Evolutionary conservation across 2,888 invertebrate genomes (phyloP).

Genomic region (Scaptomyza reducta): DNA sequence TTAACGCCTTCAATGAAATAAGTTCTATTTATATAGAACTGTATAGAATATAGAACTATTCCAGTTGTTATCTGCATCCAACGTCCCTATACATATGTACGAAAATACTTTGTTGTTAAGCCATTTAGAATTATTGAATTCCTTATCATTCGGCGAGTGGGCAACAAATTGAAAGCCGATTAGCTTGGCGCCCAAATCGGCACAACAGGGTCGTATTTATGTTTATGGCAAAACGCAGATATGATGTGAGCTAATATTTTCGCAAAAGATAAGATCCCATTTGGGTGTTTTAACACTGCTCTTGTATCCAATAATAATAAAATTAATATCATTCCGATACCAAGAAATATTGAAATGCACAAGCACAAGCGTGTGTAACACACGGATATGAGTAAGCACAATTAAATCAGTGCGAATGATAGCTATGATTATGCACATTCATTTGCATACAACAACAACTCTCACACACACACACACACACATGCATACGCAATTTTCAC

Average conservation of each 20-base stretch:
- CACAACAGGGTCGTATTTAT: constrained; percentile 10
- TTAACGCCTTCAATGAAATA: not conserved
- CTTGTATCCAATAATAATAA: no score
- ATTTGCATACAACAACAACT: not conserved
- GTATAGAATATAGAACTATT: not conserved
- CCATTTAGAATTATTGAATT: constrained; percentile 8
- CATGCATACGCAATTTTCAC: not conserved
- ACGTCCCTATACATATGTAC: not conserved
- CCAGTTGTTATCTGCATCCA: not conserved
- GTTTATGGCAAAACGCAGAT: constrained; percentile 8
- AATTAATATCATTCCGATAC: not conserved
- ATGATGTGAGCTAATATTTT: constrained; percentile 4
- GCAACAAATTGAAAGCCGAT: constrained; percentile 35
- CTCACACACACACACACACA: not conserved
- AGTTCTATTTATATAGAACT: not conserved
- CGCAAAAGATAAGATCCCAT: not conserved
- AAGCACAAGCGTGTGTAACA: not conserved
- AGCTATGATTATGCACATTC: not conserved
- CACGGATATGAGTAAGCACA: not conserved
- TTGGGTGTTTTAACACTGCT: no score
- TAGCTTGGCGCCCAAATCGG: constrained; percentile 17
- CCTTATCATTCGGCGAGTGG: constrained; percentile 34
- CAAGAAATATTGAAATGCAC: not conserved
- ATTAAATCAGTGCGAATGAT: not conserved
- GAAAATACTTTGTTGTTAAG: not conserved